phyloP scores from a whole-genome alignment of 2,797 vertebrate genomes.

The Paedocypris micromegethes region DNA sequence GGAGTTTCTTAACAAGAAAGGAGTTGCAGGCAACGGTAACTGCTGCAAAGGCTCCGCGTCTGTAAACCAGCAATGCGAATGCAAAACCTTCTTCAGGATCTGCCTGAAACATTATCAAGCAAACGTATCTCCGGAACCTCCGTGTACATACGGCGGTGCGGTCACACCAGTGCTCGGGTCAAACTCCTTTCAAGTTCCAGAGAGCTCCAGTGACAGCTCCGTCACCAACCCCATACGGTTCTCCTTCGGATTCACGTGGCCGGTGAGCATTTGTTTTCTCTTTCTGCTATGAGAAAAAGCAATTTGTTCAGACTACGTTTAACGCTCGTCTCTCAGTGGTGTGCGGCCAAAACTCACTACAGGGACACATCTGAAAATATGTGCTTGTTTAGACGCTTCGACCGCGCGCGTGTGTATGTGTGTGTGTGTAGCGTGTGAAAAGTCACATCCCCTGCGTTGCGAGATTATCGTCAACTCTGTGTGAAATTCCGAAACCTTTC shows the following conservation, averaged over 20 bases:
- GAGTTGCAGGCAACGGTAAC: constrained; percentile 80
- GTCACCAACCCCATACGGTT: constrained; percentile 93
- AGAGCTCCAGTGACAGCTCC: constrained; percentile 75
- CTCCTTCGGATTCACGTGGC: constrained; percentile 95
- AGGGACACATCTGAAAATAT: constrained; percentile 11
- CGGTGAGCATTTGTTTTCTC: constrained; percentile 74
- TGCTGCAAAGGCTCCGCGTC: constrained; percentile 78
- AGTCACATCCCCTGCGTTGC: constrained; percentile 65
- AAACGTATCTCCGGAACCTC: constrained; percentile 91
- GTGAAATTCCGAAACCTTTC: constrained; percentile 75
- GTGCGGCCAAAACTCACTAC: background rate
- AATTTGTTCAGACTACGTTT: background rate
- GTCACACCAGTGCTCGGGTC: constrained; percentile 92
- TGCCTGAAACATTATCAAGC: constrained; percentile 97
- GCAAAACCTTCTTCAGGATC: constrained; percentile 95
- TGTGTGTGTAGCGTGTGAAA: constrained; percentile 66
- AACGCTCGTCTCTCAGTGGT: background rate
- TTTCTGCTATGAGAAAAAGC: background rate
- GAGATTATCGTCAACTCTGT: constrained; percentile 68
- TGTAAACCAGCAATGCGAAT: constrained; percentile 84
- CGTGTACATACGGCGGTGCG: constrained; percentile 92
- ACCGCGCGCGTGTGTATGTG: constrained; percentile 49
- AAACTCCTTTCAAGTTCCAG: constrained; percentile 93
- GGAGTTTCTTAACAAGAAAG: constrained; percentile 96
- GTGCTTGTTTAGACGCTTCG: constrained; percentile 38